These are phyloP conservation scores for Triops longicaudatus DNA, from an alignment of 1,140 invertebrate species.

Conservation along the genomic window DNA sequence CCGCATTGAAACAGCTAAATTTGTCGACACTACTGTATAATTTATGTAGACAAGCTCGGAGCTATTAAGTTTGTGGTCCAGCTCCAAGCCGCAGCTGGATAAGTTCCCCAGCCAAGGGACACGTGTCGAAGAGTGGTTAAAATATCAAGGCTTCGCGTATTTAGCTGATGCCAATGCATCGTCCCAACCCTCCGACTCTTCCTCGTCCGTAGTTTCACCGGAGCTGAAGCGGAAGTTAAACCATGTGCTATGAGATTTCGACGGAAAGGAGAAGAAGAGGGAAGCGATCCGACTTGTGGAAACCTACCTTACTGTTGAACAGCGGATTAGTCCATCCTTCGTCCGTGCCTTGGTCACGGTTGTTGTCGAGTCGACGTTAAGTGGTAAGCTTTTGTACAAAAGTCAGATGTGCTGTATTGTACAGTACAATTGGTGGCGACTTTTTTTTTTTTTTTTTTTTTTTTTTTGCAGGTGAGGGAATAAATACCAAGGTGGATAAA, in stretches of 20 bases:
- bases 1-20: too few relatives aligned
- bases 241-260: background rate
- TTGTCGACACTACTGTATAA: constrained; percentile 15
- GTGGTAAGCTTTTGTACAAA: constrained; percentile 33
- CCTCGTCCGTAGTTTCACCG: background rate
- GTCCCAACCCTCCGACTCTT: background rate
- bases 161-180: constrained; percentile 32
- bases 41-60: constrained; percentile 5
- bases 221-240: background rate
- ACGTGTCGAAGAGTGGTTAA: background rate
- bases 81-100: constrained; percentile 36
- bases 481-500: constrained; percentile 25
- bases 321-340: constrained; percentile 38
- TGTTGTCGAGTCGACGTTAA: constrained; percentile 43
- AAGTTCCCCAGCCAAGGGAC: background rate
- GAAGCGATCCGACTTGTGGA: constrained; percentile 16
- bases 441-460: too few relatives aligned
- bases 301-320: background rate
- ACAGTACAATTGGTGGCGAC: too few relatives aligned
- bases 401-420: background rate
- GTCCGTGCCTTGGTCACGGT: constrained; percentile 65
- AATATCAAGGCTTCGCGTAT: constrained; percentile 29
- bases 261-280: background rate
- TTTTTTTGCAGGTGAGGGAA: constrained; percentile 20
- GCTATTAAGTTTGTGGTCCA: constrained; percentile 36